Evolutionary conservation across 2,797 vertebrate genomes (phyloP), one percentile per base, ranked within the genome.

Genomic region (Sebastes flavidus): DNA sequence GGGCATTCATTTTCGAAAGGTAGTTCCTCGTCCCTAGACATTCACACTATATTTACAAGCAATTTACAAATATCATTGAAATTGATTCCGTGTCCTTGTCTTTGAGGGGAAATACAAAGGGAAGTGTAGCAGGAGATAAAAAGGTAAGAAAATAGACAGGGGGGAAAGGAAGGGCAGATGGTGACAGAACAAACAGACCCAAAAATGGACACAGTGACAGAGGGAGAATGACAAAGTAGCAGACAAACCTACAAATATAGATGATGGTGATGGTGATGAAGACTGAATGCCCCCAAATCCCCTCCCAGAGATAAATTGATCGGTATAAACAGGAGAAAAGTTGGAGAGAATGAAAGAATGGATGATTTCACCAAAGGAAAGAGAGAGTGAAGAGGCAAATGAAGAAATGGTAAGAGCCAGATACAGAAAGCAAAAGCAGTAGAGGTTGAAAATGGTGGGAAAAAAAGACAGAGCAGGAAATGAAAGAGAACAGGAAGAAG

Each of bases 51-150:
- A 63, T 60, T 69, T 22, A 52, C 52, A 68, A 80, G 68, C 32
- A 66, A 71, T 82, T 80, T 72, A 30, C 56, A 72, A 24, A 18
- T 71, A 65, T 78, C 62, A 78, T 34, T 78, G 74, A 75, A 70
- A 83, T 52, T 52, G 49, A 83, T 81, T 79, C 59, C n/a, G 38
- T 75, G 72, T 68, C 68, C 72, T 78, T 72, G 72, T 77, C 68
- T 80, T 74, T 78, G 58, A 81, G 16, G 16, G 7, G 13, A 36
- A 63, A 55, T 34, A 78, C 22, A 61, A 66, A 68, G 32, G 24
- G 22, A 55, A n/a, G 12, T 2, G 2, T 52, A 32, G 25, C 69
- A 22, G 18, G 22, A 42, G 62, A 75, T 18, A 32, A 34, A 74
- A 63, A 78, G 67, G 30, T 49, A 72, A 54, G 7, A 67, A 77